Percentiles rank a stretch among this genome's conserved stretches.
Conservation (phyloP, 2,888 invertebrate species). For the Zaprionus obscuricornis region DNA sequence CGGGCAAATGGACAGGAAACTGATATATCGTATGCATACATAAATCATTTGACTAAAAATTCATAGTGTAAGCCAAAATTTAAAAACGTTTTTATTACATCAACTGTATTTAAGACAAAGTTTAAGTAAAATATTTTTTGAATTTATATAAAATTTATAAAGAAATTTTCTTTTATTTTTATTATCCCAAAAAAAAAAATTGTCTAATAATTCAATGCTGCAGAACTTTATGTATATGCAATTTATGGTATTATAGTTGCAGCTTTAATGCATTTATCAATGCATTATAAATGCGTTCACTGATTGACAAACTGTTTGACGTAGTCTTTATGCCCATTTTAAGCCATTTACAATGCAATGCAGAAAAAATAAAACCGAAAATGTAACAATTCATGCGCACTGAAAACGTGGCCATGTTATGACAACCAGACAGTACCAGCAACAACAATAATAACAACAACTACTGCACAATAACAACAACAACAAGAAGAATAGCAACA, state of each 20-base stretch:
- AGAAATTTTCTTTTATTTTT: not conserved
- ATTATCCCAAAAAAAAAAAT: not conserved
- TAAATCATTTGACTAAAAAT: conserved; percentile 81
- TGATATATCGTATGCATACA: conserved; percentile 81
- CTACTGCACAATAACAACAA: conserved; percentile 14
- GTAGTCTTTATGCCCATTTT: conserved; percentile 6
- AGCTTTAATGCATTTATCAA: too few relatives aligned
- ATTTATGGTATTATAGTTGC: conserved; percentile 8
- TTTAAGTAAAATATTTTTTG: not conserved
- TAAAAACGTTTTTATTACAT: conserved; percentile 47
- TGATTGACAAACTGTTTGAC: not conserved
- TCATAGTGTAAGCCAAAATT: conserved; percentile 38
- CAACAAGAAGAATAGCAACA: conserved; percentile 26
- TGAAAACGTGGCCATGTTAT: conserved; percentile 64
- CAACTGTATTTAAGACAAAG: conserved; percentile 45
- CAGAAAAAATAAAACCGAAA: conserved; percentile 36
- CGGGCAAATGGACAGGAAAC: conserved; percentile 68
- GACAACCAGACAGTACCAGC: conserved; percentile 39
- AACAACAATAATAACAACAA: conserved; percentile 13
- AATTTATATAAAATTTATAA: not conserved
- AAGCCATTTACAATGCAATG: conserved; percentile 5
- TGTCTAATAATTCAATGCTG: not conserved
- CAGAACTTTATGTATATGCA: too few relatives aligned
- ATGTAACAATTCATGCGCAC: conserved; percentile 55
- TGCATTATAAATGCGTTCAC: too few relatives aligned